A percentile compares a stretch with the other conserved stretches of the same genome.
Conservation (phyloP, 2,113 vertebrate genomes). For the Tenebrosternarchus preto region DNA sequence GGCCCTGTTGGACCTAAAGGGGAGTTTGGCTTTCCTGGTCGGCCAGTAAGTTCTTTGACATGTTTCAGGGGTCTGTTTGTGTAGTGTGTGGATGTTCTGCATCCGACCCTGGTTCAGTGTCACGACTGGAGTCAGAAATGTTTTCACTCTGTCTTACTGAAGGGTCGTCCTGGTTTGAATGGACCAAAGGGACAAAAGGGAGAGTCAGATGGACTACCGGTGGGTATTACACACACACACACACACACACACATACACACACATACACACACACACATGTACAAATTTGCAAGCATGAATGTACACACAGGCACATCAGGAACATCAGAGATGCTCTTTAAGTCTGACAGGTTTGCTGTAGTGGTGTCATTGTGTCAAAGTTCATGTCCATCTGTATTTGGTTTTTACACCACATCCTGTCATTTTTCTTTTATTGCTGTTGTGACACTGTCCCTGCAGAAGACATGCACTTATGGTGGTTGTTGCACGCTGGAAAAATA, state of each 20-base stretch:
- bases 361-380: background rate
- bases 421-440: background rate
- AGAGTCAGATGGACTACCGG: conserved; percentile 71
- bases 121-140: background rate
- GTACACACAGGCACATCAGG: background rate
- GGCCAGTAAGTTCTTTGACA: conserved; percentile 79
- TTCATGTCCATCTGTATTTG: background rate
- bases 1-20: conserved; percentile 91
- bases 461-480: background rate
- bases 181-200: conserved; percentile 86
- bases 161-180: conserved; percentile 89
- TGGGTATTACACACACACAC: conserved; percentile 68
- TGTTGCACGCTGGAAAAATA: background rate
- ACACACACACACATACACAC: background rate
- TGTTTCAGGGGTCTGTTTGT: background rate
- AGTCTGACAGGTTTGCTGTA: background rate
- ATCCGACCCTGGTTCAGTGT: conserved; percentile 3
- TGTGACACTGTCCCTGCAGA: background rate
- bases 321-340: conserved; percentile 9
- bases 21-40: conserved; percentile 89
- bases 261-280: conserved; percentile 8
- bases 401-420: background rate
- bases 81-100: conserved; percentile 5
- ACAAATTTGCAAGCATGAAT: background rate
- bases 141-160: conserved; percentile 27